Percentiles rank a stretch among this genome's conserved stretches.
Evolutionary conservation across 2,888 invertebrate species (phyloP).

Genomic region (Osedax frankpressi): DNA sequence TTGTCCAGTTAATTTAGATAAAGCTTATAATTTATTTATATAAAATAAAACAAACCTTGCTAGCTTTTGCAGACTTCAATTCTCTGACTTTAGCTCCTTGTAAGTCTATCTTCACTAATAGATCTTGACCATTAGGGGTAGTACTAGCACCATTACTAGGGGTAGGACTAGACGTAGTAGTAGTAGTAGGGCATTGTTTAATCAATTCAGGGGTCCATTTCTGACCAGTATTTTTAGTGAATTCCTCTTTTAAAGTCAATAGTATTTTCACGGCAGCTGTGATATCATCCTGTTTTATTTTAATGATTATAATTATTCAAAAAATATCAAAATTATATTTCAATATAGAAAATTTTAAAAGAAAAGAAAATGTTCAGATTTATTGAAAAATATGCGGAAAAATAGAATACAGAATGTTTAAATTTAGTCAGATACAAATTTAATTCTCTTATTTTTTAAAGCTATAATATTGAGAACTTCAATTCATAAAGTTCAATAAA

Average conservation of each 20-base stretch:
- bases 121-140: background rate
- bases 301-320: too few relatives aligned
- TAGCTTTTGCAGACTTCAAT: background rate
- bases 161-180: background rate
- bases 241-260: conserved; percentile 29
- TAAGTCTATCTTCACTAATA: conserved; percentile 21
- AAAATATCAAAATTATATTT: too few relatives aligned
- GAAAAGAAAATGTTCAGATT: too few relatives aligned
- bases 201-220: conserved; percentile 27
- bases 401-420: too few relatives aligned
- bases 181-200: background rate
- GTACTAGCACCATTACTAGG: background rate
- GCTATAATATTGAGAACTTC: too few relatives aligned
- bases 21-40: too few relatives aligned
- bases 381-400: too few relatives aligned
- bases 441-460: too few relatives aligned
- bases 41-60: background rate
- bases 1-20: too few relatives aligned
- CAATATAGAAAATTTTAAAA: too few relatives aligned
- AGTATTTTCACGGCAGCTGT: conserved; percentile 30
- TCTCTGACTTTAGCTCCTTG: conserved; percentile 26
- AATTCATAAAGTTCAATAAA: too few relatives aligned
- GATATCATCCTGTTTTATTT: conserved; percentile 22
- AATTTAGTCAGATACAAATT: too few relatives aligned
- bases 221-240: conserved; percentile 26